phyloP scores from a whole-genome alignment of 1,140 invertebrate species.

The Drosophila pandora region DNA sequence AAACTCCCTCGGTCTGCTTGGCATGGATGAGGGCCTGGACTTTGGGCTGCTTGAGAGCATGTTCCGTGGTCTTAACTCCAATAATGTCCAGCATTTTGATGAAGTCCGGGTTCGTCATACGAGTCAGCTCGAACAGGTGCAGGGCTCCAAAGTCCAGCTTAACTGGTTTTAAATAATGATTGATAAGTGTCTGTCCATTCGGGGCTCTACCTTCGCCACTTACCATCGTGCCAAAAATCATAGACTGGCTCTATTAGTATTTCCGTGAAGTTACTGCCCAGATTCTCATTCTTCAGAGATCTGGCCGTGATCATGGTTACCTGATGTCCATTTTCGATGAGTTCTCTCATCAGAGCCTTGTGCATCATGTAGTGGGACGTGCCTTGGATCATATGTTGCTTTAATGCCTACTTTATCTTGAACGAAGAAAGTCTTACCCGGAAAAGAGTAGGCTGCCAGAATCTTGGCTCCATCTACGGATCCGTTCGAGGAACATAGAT shows the following conservation, averaged over 20 bases:
- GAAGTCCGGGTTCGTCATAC: constrained; percentile 67
- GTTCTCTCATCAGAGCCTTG: constrained; percentile 63
- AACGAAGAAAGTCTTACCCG: constrained; percentile 35
- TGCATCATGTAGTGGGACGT: constrained; percentile 78
- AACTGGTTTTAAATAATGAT: constrained; percentile 44
- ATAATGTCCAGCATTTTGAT: constrained; percentile 75
- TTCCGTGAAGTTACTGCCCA: constrained; percentile 75
- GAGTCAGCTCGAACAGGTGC: constrained; percentile 74
- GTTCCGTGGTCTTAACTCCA: constrained; percentile 71
- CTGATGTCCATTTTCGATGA: constrained; percentile 65
- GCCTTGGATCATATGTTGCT: constrained; percentile 27
- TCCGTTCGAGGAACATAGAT: neutral
- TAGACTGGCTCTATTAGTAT: constrained; percentile 74
- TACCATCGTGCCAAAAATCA: constrained; percentile 73
- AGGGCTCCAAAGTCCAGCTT: constrained; percentile 64
- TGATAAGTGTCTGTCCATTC: neutral
- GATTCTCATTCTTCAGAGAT: constrained; percentile 38
- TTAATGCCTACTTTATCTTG: neutral
- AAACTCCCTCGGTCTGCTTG: constrained; percentile 64
- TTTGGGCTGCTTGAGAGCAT: constrained; percentile 73
- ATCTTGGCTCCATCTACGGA: constrained; percentile 44
- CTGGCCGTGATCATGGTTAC: constrained; percentile 71
- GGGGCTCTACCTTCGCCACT: neutral
- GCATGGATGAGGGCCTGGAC: constrained; percentile 82
- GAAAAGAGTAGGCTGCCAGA: constrained; percentile 71